phyloP scores from a whole-genome alignment of 1,140 invertebrate species.

The Temnothorax nylanderi region DNA sequence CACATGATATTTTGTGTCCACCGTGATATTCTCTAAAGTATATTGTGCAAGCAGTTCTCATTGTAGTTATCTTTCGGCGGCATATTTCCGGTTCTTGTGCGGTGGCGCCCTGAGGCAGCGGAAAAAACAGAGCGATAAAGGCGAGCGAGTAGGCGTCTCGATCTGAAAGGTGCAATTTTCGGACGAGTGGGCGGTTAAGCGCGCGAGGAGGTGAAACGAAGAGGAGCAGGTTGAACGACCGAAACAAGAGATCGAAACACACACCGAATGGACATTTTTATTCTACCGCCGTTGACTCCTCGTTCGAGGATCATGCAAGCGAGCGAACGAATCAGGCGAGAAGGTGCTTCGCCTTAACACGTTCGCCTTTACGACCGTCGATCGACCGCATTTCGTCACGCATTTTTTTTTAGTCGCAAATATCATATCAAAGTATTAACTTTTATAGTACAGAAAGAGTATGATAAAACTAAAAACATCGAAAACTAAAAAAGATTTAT shows the following conservation, averaged over 20 bases:
- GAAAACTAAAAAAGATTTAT: neutral
- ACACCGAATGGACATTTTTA: constrained; percentile 66
- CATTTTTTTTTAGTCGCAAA: neutral
- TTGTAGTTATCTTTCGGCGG: constrained; percentile 59
- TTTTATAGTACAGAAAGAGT: neutral
- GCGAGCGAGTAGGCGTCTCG: constrained; percentile 72
- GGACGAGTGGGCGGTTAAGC: constrained; percentile 68
- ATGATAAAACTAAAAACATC: neutral
- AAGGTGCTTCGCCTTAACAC: constrained; percentile 45
- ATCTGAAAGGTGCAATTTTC: constrained; percentile 69
- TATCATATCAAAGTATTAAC: neutral
- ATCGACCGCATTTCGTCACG: neutral
- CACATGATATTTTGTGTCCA: neutral
- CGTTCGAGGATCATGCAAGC: constrained; percentile 9
- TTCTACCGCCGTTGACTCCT: constrained; percentile 22
- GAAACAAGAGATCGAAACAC: constrained; percentile 41
- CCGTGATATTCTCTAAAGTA: neutral
- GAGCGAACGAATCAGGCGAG: constrained; percentile 56
- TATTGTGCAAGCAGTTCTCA: constrained; percentile 40
- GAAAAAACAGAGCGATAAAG: constrained; percentile 62
- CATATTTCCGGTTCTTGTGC: constrained; percentile 67
- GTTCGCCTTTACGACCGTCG: neutral
- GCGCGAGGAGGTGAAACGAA: constrained; percentile 45
- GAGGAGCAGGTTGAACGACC: constrained; percentile 66
- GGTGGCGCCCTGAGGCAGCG: constrained; percentile 64